phyloP scores from a whole-genome alignment of 1,140 invertebrate species.

The Drosophila bifasciata region DNA sequence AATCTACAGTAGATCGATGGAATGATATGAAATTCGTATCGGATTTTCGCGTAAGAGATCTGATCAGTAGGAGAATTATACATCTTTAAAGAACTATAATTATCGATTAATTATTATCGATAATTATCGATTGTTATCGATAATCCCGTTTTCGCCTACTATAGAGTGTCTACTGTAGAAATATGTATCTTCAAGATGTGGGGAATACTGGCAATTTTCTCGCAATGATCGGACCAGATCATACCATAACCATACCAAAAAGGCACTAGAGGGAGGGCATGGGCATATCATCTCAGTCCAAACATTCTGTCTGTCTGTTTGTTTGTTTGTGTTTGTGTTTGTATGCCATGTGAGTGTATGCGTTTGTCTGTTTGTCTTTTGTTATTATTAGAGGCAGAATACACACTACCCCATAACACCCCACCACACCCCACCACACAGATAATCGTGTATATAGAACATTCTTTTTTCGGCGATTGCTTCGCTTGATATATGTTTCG shows the following conservation, averaged over 20 bases:
- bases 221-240: constrained; percentile 21
- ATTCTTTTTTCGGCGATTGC: constrained; percentile 59
- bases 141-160: neutral
- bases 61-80: neutral
- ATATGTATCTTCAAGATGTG: constrained; percentile 6
- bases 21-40: too few relatives aligned
- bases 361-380: constrained; percentile 52
- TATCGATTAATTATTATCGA: too few relatives aligned
- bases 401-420: constrained; percentile 17
- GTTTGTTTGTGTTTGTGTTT: constrained; percentile 29
- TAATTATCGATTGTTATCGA: too few relatives aligned
- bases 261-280: constrained; percentile 13
- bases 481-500: constrained; percentile 36
- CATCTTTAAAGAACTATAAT: too few relatives aligned
- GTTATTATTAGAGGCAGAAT: constrained; percentile 63
- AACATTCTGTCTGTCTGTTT: constrained; percentile 37
- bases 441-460: constrained; percentile 14
- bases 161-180: neutral
- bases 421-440: too few relatives aligned
- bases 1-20: too few relatives aligned
- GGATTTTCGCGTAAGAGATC: too few relatives aligned
- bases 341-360: constrained; percentile 16
- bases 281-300: constrained; percentile 17
- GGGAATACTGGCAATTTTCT: constrained; percentile 17
- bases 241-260: neutral